Conservation (phyloP, 2,113 vertebrate genomes). For the Calcarius ornatus region DNA sequence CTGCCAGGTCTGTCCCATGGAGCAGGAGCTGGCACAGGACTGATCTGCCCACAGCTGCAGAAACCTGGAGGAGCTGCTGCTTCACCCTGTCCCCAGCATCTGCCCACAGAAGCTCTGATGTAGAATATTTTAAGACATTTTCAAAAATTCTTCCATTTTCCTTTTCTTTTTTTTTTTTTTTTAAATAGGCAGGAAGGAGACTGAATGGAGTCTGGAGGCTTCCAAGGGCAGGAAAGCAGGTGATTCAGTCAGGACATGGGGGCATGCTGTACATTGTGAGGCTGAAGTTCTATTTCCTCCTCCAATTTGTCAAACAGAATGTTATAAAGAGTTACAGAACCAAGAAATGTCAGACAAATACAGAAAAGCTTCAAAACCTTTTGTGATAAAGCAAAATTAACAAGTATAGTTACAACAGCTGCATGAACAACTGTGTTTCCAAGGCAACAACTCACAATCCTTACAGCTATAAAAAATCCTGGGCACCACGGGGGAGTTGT, state of each 20-base stretch:
- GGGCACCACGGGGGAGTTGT: constrained; percentile 19
- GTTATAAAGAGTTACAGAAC: constrained; percentile 21
- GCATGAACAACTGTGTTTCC: constrained; percentile 68
- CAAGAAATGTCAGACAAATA: constrained; percentile 35
- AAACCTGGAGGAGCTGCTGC: not conserved
- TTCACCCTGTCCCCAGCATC: not conserved
- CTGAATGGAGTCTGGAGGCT: not conserved
- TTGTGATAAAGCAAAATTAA: constrained; percentile 44
- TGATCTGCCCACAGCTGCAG: not conserved
- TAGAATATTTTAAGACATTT: fast-evolving
- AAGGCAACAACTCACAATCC: constrained; percentile 49
- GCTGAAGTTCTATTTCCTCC: constrained; percentile 14
- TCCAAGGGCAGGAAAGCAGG: not conserved
- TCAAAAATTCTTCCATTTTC: not conserved
- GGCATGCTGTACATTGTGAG: not conserved
- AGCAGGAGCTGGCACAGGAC: not conserved
- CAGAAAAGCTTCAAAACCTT: constrained; percentile 35
- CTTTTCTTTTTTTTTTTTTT: not conserved
- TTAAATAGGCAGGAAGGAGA: not conserved
- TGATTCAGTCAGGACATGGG: not conserved
- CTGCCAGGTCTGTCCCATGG: not conserved
- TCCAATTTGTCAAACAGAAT: constrained; percentile 23
- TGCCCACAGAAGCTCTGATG: not conserved
- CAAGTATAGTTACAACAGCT: constrained; percentile 49
- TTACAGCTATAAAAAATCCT: constrained; percentile 14